phyloP scores from a whole-genome alignment of 2,888 invertebrate species.

The Clistopyga incitator region DNA sequence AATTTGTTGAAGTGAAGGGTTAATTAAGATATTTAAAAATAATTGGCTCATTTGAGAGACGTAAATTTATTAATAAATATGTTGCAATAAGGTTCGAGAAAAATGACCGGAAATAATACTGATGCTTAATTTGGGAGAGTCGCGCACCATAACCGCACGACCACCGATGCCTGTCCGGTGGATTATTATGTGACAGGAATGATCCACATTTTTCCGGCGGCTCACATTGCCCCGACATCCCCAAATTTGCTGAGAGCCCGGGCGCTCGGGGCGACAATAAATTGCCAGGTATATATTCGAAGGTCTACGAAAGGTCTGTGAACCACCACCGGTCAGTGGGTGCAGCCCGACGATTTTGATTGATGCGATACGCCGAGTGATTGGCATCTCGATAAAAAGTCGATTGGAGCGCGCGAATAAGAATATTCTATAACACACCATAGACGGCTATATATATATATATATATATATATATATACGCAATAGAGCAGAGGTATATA shows the following conservation, averaged over 20 bases:
- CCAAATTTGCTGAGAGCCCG: not conserved
- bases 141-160: too few relatives aligned
- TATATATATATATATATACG: not conserved
- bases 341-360: constrained; percentile 68
- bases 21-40: too few relatives aligned
- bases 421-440: constrained; percentile 36
- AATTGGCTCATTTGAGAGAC: too few relatives aligned
- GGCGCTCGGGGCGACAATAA: not conserved
- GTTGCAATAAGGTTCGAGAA: too few relatives aligned
- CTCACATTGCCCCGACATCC: not conserved
- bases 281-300: not conserved
- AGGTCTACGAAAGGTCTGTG: not conserved
- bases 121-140: too few relatives aligned
- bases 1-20: too few relatives aligned
- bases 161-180: too few relatives aligned
- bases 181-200: not conserved
- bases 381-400: constrained; percentile 71
- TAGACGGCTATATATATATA: too few relatives aligned
- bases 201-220: not conserved
- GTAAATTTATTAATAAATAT: too few relatives aligned
- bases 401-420: constrained; percentile 71
- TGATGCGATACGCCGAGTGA: constrained; percentile 69
- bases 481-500: not conserved
- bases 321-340: not conserved
- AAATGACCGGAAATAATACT: too few relatives aligned